These are phyloP conservation scores for Halictus rubicundus DNA, from an alignment of 1,140 invertebrate species.

Conservation along the genomic window DNA sequence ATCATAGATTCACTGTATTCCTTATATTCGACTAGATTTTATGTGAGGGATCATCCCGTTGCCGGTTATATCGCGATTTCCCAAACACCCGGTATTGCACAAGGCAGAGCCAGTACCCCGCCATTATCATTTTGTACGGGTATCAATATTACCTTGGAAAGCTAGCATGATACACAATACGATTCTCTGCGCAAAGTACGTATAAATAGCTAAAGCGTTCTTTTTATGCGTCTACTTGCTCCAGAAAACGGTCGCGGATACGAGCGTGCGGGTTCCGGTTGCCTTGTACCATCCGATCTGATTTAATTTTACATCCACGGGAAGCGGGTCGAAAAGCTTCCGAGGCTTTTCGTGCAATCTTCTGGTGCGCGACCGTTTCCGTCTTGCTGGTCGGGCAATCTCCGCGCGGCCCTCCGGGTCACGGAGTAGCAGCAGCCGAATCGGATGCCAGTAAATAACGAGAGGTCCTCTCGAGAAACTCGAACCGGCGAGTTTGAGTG, in stretches of 20 bases:
- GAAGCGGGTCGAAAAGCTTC: conserved; percentile 22
- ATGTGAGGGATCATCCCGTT: too few species aligned
- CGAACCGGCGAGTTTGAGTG: conserved; percentile 59
- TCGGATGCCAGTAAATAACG: conserved; percentile 74
- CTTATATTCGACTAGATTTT: too few species aligned
- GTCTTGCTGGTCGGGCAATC: conserved; percentile 4
- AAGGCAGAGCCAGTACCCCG: too few species aligned
- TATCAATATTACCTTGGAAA: too few species aligned
- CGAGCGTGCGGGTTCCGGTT: not conserved
- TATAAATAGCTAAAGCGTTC: not conserved
- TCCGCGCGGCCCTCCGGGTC: not conserved
- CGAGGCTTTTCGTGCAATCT: conserved; percentile 20
- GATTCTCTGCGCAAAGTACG: too few species aligned
- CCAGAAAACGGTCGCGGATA: not conserved
- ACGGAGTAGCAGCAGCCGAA: conserved; percentile 57
- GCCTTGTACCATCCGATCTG: conserved; percentile 20
- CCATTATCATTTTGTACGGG: too few species aligned
- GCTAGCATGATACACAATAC: too few species aligned
- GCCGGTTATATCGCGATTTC: too few species aligned
- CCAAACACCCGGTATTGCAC: too few species aligned
- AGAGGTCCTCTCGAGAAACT: conserved; percentile 70
- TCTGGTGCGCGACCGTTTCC: not conserved
- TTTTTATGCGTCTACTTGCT: not conserved
- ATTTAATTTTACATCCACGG: conserved; percentile 49
- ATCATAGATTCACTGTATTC: too few species aligned